Evolutionary conservation across 1,140 invertebrate genomes (phyloP).

Genomic region (Melanaphis sacchari): DNA sequence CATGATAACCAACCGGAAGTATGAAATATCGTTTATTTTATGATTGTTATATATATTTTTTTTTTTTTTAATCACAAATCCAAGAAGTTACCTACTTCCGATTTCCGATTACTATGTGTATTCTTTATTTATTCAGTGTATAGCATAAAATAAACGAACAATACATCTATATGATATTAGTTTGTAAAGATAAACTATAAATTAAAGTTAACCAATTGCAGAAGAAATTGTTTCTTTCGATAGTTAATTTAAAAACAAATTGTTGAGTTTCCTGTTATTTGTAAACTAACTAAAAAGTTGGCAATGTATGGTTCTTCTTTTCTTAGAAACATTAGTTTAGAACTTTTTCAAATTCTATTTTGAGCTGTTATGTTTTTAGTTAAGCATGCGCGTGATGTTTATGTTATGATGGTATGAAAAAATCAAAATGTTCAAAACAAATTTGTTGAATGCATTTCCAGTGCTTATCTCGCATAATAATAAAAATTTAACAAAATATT

Average conservation of each 20-base stretch:
- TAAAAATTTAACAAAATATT: background rate
- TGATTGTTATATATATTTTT: background rate
- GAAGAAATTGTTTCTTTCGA: background rate
- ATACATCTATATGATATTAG: background rate
- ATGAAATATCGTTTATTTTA: background rate
- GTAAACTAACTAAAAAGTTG: background rate
- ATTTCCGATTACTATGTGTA: background rate
- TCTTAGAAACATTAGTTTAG: background rate
- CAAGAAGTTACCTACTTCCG: background rate
- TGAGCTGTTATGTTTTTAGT: background rate
- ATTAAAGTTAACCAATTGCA: background rate
- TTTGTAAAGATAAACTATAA: background rate
- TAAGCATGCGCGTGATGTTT: background rate
- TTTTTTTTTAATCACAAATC: background rate
- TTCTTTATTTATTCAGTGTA: slow-evolving; percentile 8
- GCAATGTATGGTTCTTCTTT: background rate
- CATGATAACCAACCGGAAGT: background rate
- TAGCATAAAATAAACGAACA: background rate
- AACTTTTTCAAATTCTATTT: background rate
- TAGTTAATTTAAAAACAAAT: slow-evolving; percentile 18
- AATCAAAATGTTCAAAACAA: background rate
- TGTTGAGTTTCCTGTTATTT: background rate
- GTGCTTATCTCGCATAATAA: background rate
- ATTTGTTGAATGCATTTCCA: background rate
- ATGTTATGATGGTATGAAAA: background rate